These are phyloP conservation scores for Eupithecia exiguata DNA, from an alignment of 2,888 invertebrate genomes.

Conservation along the genomic window DNA sequence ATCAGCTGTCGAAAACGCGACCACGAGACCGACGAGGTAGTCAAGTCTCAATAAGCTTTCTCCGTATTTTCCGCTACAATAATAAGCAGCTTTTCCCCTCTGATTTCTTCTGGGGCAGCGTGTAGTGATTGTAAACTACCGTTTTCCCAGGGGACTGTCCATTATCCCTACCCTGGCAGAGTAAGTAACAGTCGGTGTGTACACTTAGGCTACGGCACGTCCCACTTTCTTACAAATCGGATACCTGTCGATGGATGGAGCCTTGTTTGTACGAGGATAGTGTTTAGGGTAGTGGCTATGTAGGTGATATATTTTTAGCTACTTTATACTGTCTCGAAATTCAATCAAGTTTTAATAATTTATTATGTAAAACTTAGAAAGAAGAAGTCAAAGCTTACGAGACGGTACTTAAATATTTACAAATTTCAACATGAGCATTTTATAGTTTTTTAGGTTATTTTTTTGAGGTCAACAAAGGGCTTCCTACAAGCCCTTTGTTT, in stretches of 20 bases:
- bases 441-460: no score
- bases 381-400: not conserved
- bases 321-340: not conserved
- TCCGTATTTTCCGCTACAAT: not conserved
- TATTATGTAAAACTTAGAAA: not conserved
- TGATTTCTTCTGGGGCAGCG: slow-evolving; percentile 6
- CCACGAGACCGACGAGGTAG: no score
- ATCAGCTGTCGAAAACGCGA: no score
- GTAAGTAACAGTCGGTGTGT: slow-evolving; percentile 1
- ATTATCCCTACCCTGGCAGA: not conserved
- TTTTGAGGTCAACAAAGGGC: no score
- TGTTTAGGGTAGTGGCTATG: not conserved
- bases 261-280: not conserved
- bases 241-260: slow-evolving; percentile 29
- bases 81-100: not conserved
- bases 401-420: not conserved
- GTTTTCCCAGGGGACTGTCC: slow-evolving; percentile 4
- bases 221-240: slow-evolving; percentile 44
- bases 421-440: no score
- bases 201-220: slow-evolving; percentile 33
- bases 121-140: slow-evolving; percentile 6
- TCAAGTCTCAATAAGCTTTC: no score
- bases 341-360: not conserved
- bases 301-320: not conserved
- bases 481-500: no score